Evolutionary conservation across 2,113 vertebrate genomes (phyloP).

Genomic region (Heteronetta atricapilla): DNA sequence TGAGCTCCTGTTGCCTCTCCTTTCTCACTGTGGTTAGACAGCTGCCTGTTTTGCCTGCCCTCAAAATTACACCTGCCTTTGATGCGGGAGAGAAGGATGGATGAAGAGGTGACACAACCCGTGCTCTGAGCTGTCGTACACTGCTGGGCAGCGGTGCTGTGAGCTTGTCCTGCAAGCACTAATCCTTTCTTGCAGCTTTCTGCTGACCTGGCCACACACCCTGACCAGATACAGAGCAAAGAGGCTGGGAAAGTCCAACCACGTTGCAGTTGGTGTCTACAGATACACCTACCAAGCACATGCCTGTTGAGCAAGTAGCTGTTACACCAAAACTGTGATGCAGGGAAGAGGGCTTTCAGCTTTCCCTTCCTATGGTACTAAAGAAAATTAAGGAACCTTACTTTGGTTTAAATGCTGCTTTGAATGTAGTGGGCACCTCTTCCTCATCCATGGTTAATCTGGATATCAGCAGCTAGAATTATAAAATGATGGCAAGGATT

Average conservation of each 20-base stretch:
- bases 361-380: neutral
- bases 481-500: neutral
- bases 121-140: neutral
- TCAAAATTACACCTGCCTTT: neutral
- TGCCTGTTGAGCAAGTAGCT: neutral
- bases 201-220: neutral
- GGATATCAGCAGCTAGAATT: neutral
- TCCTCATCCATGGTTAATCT: neutral
- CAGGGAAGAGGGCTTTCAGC: neutral
- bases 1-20: rapidly evolving
- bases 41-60: neutral
- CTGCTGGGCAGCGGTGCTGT: neutral
- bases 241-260: neutral
- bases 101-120: neutral
- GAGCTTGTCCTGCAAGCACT: neutral
- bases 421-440: neutral
- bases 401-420: neutral
- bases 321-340: neutral
- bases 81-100: neutral
- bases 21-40: neutral
- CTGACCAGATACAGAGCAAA: neutral
- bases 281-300: neutral
- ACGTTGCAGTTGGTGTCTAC: neutral
- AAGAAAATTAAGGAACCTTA: neutral
- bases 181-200: neutral